These are phyloP conservation scores for Pachyramphus minor DNA, from an alignment of 2,113 vertebrate genomes.

Conservation along the genomic window DNA sequence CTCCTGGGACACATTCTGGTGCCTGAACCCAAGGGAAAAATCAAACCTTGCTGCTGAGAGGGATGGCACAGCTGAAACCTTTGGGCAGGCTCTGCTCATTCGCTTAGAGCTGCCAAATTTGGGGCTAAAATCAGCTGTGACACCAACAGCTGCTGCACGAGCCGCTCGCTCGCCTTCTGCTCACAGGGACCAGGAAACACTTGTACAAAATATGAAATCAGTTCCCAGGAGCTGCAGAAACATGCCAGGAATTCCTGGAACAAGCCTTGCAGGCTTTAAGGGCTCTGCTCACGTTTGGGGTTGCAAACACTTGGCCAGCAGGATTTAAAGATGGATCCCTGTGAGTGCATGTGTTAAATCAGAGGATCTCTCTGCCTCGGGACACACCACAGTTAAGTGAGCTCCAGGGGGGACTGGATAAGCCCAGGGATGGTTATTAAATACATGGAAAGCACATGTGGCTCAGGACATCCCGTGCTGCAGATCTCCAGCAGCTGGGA, in stretches of 20 bases:
- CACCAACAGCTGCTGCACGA: neutral
- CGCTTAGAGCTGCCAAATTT: neutral
- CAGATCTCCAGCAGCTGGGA: neutral
- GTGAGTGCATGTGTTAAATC: accelerated
- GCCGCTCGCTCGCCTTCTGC: neutral
- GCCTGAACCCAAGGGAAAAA: neutral
- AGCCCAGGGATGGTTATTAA: neutral
- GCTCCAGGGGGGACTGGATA: neutral
- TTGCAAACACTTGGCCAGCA: neutral
- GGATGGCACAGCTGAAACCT: neutral
- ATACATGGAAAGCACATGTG: accelerated
- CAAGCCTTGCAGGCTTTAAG: neutral
- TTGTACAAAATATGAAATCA: neutral
- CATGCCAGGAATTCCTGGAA: neutral
- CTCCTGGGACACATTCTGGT: neutral
- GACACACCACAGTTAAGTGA: neutral
- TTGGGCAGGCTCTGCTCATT: neutral
- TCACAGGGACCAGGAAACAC: neutral
- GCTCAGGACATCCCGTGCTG: neutral
- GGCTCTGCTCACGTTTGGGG: neutral
- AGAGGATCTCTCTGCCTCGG: neutral
- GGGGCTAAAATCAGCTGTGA: neutral
- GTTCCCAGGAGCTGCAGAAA: neutral
- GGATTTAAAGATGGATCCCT: neutral
- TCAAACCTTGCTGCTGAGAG: neutral